Conservation (phyloP, 1,140 invertebrate species). For the Aricia agestis region DNA sequence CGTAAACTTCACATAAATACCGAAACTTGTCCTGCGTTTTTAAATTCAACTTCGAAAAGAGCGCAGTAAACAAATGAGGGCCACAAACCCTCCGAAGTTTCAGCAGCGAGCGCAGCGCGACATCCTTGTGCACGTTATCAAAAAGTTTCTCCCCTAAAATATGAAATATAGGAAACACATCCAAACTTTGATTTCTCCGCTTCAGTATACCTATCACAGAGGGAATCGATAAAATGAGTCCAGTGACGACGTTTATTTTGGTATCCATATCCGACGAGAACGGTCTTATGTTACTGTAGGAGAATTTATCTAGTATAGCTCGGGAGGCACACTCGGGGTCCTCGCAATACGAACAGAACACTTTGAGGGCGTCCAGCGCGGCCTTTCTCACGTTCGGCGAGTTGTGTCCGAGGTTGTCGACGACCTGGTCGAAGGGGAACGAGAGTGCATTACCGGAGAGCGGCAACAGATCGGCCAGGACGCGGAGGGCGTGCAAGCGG, state of each 20-base stretch:
- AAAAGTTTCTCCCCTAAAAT: constrained; percentile 80
- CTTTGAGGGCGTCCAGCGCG: constrained; percentile 81
- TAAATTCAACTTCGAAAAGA: constrained; percentile 66
- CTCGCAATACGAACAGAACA: constrained; percentile 80
- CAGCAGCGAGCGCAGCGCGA: constrained; percentile 80
- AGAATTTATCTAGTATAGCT: constrained; percentile 80
- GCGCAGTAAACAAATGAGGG: constrained; percentile 78
- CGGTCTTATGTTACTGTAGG: constrained; percentile 75
- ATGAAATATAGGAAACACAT: constrained; percentile 73
- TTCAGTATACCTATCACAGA: constrained; percentile 77
- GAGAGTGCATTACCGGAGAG: constrained; percentile 81
- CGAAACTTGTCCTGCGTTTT: constrained; percentile 81
- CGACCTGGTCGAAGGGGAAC: constrained; percentile 80
- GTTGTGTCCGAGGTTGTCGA: constrained; percentile 84
- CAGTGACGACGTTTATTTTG: constrained; percentile 80
- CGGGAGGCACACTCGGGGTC: constrained; percentile 78
- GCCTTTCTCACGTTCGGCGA: constrained; percentile 86
- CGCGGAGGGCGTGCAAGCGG: constrained; percentile 84
- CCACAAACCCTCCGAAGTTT: constrained; percentile 82
- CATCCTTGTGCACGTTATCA: constrained; percentile 82
- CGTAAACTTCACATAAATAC: constrained; percentile 81
- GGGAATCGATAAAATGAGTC: constrained; percentile 81
- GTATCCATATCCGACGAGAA: constrained; percentile 74
- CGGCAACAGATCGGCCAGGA: constrained; percentile 84
- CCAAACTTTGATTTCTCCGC: constrained; percentile 57